Percentiles rank a stretch among this genome's conserved stretches.
These are phyloP conservation scores for Platorchestia sp. DNA, from an alignment of 1,140 invertebrate species.

Conservation along the genomic window DNA sequence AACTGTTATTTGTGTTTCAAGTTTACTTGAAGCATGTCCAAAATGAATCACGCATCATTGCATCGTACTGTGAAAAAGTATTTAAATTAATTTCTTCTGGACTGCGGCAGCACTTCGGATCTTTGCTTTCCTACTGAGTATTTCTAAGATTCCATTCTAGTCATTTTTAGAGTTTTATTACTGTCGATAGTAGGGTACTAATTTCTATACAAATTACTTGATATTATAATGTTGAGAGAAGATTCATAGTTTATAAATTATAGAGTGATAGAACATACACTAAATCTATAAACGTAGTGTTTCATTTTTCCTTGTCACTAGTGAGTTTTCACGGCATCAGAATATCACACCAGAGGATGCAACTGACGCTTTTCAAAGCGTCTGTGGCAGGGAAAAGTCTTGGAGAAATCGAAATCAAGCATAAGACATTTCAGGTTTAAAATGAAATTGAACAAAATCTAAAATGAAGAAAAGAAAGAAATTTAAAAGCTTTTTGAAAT, in stretches of 20 bases:
- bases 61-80: not conserved
- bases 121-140: not conserved
- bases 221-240: slow-evolving; percentile 42
- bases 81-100: not conserved
- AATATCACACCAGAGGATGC: not conserved
- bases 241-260: slow-evolving; percentile 47
- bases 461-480: too few relatives aligned
- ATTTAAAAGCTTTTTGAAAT: too few relatives aligned
- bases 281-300: not conserved
- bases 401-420: too few relatives aligned
- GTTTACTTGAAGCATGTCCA: not conserved
- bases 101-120: not conserved
- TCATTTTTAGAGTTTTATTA: slow-evolving; percentile 33
- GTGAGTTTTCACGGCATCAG: not conserved
- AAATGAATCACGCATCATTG: not conserved
- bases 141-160: slow-evolving; percentile 45
- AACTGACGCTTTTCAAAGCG: not conserved
- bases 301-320: not conserved
- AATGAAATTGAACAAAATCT: too few relatives aligned
- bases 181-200: not conserved
- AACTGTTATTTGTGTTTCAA: not conserved
- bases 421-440: too few relatives aligned
- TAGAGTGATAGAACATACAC: slow-evolving; percentile 28
- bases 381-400: too few relatives aligned
- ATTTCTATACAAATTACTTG: slow-evolving; percentile 10